Base-by-base conservation (phyloP, 2,113 vertebrate species). In the Lasiurus borealis region DNA sequence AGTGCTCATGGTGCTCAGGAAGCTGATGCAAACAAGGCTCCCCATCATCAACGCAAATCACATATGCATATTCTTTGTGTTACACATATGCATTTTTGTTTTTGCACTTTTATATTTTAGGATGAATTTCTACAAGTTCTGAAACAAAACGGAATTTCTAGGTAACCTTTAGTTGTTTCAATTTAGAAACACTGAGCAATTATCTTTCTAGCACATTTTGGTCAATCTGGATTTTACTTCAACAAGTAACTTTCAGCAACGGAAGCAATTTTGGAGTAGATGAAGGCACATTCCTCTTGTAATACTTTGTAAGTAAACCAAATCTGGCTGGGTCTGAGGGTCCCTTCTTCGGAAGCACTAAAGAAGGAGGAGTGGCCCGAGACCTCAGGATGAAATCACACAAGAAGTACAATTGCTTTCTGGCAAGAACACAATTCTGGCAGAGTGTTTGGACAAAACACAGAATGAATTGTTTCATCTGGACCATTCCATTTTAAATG, bases 371-470 rank as follows among this genome's bases (percentile, higher is more conserved):
- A 62, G n/a, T 71, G 81, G 57, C 36, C 6, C 10, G 31, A 68
- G n/a, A 34, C 29, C 50, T 64, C 11, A 34, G 81, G 48, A 73
- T 72, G 29, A 92, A 92, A 66, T 59, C 11, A 29, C 27, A 52
- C 81, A 69, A 93, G 36, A 29, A 54, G 34, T 54, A 5, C 77
- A 64, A 72, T 90, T 90, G 86, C 34, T 88, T 90, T 77, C 48
- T 87, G n/a, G 71, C 59, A 84, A 62, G 52, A 92, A 86, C 29
- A 2, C 13, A 83, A 85, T 86, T 92, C 77, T 68, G n/a, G 82
- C 77, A 59, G 44, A 76, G 77, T 15, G 0, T n/a, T 80, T 31
- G 83, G 89, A 62, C 40, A n/a, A 95, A 88, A 93, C 21, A 68
- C 87, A 9, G 75, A 91, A 29, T 15, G 3, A 21, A 29, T 40